Base-by-base conservation (phyloP, 2,113 vertebrate species). In the Oryzias melastigma region DNA sequence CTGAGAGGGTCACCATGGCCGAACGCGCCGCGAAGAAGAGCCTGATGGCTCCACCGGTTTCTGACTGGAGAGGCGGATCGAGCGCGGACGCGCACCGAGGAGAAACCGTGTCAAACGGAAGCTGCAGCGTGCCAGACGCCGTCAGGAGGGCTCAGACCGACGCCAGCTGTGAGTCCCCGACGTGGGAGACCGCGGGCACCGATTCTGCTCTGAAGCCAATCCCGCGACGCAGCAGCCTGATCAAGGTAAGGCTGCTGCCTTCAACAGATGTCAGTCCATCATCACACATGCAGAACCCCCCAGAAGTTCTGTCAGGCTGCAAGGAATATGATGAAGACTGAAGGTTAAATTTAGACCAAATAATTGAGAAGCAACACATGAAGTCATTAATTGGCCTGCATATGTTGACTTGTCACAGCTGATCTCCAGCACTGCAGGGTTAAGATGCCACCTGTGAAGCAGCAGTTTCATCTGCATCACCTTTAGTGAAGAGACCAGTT, bases 221-320 rank as follows among this genome's bases (percentile, higher is more conserved):
- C 68, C 95, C 95, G 58, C 93, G 93, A 69, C 91, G 95, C 87
- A 96, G 94, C 90, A 98, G 95, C 88, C 94, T 98, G 81, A 97
- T 98, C 80, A 98, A 98, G 95, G 95, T 97, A 93, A 68, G 80
- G 35, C 3, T 35, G 35, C 35, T 35, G 35, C 35, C 35, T 3
- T 35, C 35, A 35, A 35, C 35, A 35, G 35, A 35, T 35, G 35
- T 35, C 35, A 35, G 35, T 35, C 35, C 35, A 35, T 35, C 35
- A 35, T 35, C 35, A 35, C 35, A 12, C 35, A 12, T 12, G 0
- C 1, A 12, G 10, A 22, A 2, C 22, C 22, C 22, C 35, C 8
- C 35, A 35, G 35, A 12, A 2, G 35, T 35, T 35, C 12, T 35
- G 35, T 29, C 27, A 29, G 27, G 27, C 27, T 29, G 27, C 27